Percentiles rank a stretch among this genome's conserved stretches.
phyloP scores from a whole-genome alignment of 2,113 vertebrate genomes.

The Oryzias woworae region DNA sequence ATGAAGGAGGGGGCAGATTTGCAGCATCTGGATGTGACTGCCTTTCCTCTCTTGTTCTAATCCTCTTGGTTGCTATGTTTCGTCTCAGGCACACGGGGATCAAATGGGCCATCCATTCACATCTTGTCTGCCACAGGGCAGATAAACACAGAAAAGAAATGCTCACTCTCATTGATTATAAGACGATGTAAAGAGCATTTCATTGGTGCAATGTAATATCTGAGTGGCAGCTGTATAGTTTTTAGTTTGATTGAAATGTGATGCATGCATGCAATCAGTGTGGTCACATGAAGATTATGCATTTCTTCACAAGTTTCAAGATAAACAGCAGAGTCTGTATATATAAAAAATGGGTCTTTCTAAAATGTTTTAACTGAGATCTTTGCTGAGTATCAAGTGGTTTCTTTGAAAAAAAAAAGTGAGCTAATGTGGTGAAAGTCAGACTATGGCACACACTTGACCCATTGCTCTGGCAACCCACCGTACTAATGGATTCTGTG shows the following conservation, averaged over 20 bases:
- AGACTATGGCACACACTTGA: background rate
- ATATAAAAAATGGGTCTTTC: too few species aligned
- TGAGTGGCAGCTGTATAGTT: too few species aligned
- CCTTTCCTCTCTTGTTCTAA: conserved; percentile 53
- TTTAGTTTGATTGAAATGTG: too few species aligned
- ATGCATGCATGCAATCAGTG: too few species aligned
- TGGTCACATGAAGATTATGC: too few species aligned
- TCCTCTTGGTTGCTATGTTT: conserved; percentile 52
- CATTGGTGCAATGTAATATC: too few species aligned
- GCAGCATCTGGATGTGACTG: conserved; percentile 61
- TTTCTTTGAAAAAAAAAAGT: too few species aligned
- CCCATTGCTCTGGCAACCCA: background rate
- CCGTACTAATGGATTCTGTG: too few species aligned
- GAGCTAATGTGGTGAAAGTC: background rate
- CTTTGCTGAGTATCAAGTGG: background rate
- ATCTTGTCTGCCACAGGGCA: conserved; percentile 49
- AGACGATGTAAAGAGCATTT: too few species aligned
- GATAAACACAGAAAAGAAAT: conserved; percentile 45
- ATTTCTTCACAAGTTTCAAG: too few species aligned
- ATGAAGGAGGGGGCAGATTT: conserved; percentile 58
- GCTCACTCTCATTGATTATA: too few species aligned
- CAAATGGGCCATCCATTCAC: conserved; percentile 55
- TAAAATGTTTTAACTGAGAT: background rate
- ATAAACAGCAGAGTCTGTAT: too few species aligned
- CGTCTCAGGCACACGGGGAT: conserved; percentile 50